Base-by-base conservation (phyloP, 2,113 vertebrate species). In the Nerophis ophidion region DNA sequence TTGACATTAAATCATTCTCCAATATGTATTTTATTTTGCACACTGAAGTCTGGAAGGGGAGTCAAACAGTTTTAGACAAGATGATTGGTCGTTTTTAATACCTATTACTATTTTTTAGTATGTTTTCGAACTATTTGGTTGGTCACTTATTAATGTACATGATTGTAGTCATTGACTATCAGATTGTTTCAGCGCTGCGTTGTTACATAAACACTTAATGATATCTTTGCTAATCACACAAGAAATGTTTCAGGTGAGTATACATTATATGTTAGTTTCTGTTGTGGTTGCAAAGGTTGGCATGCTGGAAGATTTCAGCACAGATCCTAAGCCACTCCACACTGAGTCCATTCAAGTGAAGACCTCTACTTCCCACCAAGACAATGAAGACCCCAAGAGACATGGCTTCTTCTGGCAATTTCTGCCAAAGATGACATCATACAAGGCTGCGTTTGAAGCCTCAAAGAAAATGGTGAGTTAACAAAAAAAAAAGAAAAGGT, bases 381-480 rank as follows among this genome's bases (percentile, higher is more conserved):
- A 52, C 5, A 13, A 52, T 17, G 34, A 7, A 52, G 3, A 0
- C 0, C 0, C 0, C 7, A 0, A 14, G 4, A 0, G 0, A 0
- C 8, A 57, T 8, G 53, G 63, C 11, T 60, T 54, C 5, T 0
- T 52, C 3, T 60, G 60, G 4, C 44, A 0, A 15, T 61, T 8
- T 0, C 8, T 0, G 0, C 3, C 44, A 1, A 60, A 48, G 0
- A 16, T 59, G 0, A 76, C 26, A 14, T 85, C 85, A 11, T 90
- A 90, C 75, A 90, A 55, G 38, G 76, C 85, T 57, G 91, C 90
- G n/a, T 79, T 94, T 65, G 48, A 90, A 65, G 89, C 93, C 1
- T 94, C 93, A 11, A 65, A 94, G 65, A 83, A 82, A 81, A 92
- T 82, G 86, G 93, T 92, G 84, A 66, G 68, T 44, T 3, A 34